A percentile compares a stretch with the other conserved stretches of the same genome.
Evolutionary conservation across 2,888 invertebrate species (phyloP).

Genomic region (Folsomia candida): DNA sequence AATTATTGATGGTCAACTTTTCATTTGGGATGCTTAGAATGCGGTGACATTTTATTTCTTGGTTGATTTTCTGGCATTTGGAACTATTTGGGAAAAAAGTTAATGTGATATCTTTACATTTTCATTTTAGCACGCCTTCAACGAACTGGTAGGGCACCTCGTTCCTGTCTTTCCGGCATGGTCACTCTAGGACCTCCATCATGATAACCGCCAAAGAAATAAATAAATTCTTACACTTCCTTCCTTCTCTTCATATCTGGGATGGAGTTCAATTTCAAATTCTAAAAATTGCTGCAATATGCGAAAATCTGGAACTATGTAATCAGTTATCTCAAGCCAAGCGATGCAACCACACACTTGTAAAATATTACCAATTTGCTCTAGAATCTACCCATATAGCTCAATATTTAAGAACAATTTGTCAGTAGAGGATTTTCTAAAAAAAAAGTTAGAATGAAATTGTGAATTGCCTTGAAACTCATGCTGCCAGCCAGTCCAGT

Average conservation of each 20-base stretch:
- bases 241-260: too few species aligned
- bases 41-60: neutral
- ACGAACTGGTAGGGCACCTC: conserved; percentile 74
- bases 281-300: neutral
- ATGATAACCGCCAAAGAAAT: too few species aligned
- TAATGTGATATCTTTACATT: conserved; percentile 53
- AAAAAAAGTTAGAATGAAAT: too few species aligned
- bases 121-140: conserved; percentile 70
- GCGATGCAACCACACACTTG: neutral
- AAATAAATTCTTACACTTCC: too few species aligned
- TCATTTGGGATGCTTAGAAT: neutral
- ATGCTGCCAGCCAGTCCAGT: neutral
- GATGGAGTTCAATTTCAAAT: neutral
- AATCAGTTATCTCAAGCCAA: neutral
- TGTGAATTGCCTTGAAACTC: neutral
- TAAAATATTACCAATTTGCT: neutral
- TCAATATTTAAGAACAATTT: neutral
- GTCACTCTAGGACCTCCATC: conserved; percentile 11
- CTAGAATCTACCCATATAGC: neutral
- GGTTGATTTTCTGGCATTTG: neutral
- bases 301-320: neutral
- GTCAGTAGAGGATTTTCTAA: neutral
- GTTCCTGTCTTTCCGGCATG: conserved; percentile 52
- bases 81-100: conserved; percentile 29
- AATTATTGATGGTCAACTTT: neutral